Percentiles rank a stretch among this genome's conserved stretches.
Evolutionary conservation across 1,140 invertebrate genomes (phyloP).

Genomic region (Anoplolepis gracilipes): DNA sequence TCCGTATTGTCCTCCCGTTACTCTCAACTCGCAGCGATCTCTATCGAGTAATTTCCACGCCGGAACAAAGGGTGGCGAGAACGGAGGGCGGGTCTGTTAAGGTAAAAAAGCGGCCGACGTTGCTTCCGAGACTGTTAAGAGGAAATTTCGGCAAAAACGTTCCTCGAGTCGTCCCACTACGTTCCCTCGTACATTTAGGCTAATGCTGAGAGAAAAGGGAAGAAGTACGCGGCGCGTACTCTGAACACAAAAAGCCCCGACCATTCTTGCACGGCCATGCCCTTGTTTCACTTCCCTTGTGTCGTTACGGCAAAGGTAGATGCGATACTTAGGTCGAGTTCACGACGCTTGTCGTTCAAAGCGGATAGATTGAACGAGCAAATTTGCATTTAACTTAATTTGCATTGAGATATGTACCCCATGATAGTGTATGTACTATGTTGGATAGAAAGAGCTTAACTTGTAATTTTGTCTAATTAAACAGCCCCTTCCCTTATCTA

Average conservation of each 20-base stretch:
- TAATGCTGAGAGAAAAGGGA: conserved; percentile 30
- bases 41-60: conserved; percentile 58
- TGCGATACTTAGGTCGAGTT: conserved; percentile 13
- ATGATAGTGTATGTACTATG: neutral
- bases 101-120: conserved; percentile 58
- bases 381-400: conserved; percentile 33
- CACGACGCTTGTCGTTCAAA: neutral
- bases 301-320: conserved; percentile 1
- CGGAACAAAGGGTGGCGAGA: conserved; percentile 36
- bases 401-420: conserved; percentile 10
- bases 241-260: conserved; percentile 1
- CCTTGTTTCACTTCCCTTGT: neutral
- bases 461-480: neutral
- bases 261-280: conserved; percentile 40
- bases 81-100: conserved; percentile 48
- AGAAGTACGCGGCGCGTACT: neutral
- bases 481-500: neutral
- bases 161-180: neutral
- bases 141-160: conserved; percentile 66
- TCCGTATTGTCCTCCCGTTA: neutral
- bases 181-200: conserved; percentile 46
- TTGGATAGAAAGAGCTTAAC: neutral
- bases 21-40: conserved; percentile 14
- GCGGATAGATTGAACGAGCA: neutral
- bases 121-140: conserved; percentile 56